Evolutionary conservation across 2,888 invertebrate species (phyloP).

Genomic region (Catocala fraxini): DNA sequence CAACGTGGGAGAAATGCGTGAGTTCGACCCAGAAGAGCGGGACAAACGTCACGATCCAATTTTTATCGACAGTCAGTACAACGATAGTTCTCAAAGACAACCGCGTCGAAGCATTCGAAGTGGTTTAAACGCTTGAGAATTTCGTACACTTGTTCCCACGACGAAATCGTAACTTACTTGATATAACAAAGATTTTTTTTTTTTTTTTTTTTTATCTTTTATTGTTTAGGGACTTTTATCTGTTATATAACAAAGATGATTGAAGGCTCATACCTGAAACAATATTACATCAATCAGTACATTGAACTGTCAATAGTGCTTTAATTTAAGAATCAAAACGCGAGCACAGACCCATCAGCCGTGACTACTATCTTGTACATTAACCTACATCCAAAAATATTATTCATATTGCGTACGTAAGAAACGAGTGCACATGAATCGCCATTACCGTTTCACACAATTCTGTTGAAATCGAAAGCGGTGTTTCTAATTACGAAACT

Average conservation of each 20-base stretch:
- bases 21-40: conserved; percentile 54
- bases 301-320: conserved; percentile 40
- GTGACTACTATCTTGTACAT: conserved; percentile 69
- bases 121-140: conserved; percentile 21
- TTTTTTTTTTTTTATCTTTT: too few species aligned
- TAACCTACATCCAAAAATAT: conserved; percentile 79
- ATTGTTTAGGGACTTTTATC: too few species aligned
- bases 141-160: conserved; percentile 39
- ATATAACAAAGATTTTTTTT: conserved; percentile 26
- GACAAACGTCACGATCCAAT: conserved; percentile 65
- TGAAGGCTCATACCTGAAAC: conserved; percentile 66
- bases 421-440: conserved; percentile 71
- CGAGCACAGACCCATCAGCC: conserved; percentile 50
- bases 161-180: conserved; percentile 38
- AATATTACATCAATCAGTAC: conserved; percentile 55
- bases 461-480: conserved; percentile 79
- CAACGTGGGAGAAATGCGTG: conserved; percentile 76
- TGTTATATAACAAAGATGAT: conserved; percentile 25
- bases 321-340: conserved; percentile 42
- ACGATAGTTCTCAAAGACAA: conserved; percentile 39
- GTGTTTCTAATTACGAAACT: conserved; percentile 61
- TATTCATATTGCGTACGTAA: conserved; percentile 77
- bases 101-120: conserved; percentile 32
- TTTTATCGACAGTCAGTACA: conserved; percentile 68
- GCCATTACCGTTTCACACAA: conserved; percentile 69